phyloP scores from a whole-genome alignment of 64 coral and sea anemone genomes.

The Trachythela sp. region DNA sequence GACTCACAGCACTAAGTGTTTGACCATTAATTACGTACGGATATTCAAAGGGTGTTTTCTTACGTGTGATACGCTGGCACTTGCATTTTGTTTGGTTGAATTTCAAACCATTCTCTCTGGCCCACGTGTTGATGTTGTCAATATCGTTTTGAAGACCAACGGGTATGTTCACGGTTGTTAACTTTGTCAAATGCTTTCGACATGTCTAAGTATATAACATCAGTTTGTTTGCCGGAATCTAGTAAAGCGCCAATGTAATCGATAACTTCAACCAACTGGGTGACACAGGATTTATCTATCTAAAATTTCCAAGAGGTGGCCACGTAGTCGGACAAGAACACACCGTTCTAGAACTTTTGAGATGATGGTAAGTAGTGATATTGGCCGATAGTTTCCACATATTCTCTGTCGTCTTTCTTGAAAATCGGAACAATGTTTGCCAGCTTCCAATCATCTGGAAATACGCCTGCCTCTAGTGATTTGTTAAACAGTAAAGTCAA shows the following conservation, averaged over 20 bases:
- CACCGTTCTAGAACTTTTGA: conserved; percentile 27
- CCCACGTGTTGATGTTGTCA: background rate
- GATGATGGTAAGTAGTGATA: background rate
- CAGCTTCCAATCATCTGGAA: conserved; percentile 27
- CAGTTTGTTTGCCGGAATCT: conserved; percentile 41
- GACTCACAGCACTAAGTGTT: no score
- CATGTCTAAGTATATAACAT: conserved; percentile 48
- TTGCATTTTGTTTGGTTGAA: background rate
- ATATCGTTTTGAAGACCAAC: background rate
- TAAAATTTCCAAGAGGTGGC: background rate
- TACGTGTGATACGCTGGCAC: no score
- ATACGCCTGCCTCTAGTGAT: conserved; percentile 20
- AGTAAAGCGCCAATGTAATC: background rate
- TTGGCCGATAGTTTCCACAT: conserved; percentile 31
- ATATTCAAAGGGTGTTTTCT: no score
- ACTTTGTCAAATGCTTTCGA: conserved; percentile 58
- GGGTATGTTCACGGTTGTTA: background rate
- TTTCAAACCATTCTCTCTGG: background rate
- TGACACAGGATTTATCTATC: no score
- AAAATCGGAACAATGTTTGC: conserved; percentile 41
- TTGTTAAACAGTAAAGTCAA: conserved; percentile 25
- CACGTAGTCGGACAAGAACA: background rate
- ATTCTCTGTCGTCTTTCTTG: background rate
- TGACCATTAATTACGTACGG: no score
- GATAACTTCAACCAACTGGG: no score